phyloP scores from a whole-genome alignment of 2,797 vertebrate genomes.

The Parambassis ranga region DNA sequence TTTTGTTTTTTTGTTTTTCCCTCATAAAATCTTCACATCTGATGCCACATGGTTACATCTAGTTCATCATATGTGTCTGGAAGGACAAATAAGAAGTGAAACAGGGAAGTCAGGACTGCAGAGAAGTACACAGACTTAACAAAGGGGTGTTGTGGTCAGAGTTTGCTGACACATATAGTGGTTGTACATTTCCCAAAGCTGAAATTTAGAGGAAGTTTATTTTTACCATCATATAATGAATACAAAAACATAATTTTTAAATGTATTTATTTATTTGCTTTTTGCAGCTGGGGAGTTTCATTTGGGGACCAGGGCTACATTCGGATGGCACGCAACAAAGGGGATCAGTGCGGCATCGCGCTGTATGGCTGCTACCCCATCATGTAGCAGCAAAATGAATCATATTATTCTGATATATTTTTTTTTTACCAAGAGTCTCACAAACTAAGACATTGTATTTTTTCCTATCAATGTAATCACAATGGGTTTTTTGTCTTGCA shows the following conservation, averaged over 20 bases:
- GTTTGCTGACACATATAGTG: neutral
- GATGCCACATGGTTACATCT: neutral
- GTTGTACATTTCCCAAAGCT: neutral
- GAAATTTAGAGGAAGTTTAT: neutral
- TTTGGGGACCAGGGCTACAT: conserved; percentile 90
- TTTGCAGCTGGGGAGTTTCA: conserved; percentile 80
- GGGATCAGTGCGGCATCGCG: conserved; percentile 88
- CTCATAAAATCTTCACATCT: neutral
- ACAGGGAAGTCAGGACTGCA: neutral
- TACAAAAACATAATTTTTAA: neutral
- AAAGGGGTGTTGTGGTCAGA: fast-evolving
- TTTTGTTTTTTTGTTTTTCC: neutral
- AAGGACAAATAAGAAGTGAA: conserved; percentile 19
- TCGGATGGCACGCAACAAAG: conserved; percentile 85
- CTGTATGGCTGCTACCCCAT: conserved; percentile 78
- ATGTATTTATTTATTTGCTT: neutral
- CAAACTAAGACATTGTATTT: too few relatives aligned
- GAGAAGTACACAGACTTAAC: neutral
- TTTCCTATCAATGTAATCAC: neutral
- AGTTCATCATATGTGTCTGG: too few relatives aligned
- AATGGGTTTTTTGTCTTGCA: too few relatives aligned
- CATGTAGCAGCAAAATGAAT: conserved; percentile 66
- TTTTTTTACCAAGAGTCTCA: neutral
- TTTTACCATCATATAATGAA: neutral
- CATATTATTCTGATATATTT: neutral